Percentiles rank a stretch among this genome's conserved stretches.
Conservation (phyloP, 1,140 invertebrate genomes). For the Leucophenga varia region DNA sequence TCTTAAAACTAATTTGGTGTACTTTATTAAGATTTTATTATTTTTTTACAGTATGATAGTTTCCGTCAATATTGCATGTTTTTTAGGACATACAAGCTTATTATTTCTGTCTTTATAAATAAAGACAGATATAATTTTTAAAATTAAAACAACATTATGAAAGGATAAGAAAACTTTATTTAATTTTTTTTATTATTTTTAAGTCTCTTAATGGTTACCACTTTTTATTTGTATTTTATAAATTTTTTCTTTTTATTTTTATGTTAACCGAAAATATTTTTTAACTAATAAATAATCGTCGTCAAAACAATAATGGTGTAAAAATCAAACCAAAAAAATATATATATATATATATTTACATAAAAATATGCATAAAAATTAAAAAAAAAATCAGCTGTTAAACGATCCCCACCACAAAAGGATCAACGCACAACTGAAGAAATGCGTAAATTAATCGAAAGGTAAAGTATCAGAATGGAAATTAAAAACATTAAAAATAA, state of each 20-base stretch:
- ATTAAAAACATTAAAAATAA: conserved; percentile 3
- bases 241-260: conserved; percentile 13
- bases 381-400: conserved; percentile 41
- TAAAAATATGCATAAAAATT: conserved; percentile 14
- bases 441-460: conserved; percentile 94
- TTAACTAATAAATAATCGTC: no score
- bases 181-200: conserved; percentile 7
- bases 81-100: no score
- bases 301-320: no score
- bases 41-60: no score
- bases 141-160: conserved; percentile 10
- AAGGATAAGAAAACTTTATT: conserved; percentile 7
- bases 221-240: background rate
- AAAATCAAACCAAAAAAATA: no score
- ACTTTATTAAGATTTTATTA: no score
- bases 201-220: conserved; percentile 3
- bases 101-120: no score
- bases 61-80: no score
- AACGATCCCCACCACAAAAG: conserved; percentile 65
- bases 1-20: no score
- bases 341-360: no score
- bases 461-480: conserved; percentile 67
- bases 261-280: background rate
- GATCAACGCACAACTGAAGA: conserved; percentile 90
- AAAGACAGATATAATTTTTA: no score